Evolutionary conservation across 2,797 vertebrate genomes (phyloP).

Genomic region (Crotalus adamanteus): DNA sequence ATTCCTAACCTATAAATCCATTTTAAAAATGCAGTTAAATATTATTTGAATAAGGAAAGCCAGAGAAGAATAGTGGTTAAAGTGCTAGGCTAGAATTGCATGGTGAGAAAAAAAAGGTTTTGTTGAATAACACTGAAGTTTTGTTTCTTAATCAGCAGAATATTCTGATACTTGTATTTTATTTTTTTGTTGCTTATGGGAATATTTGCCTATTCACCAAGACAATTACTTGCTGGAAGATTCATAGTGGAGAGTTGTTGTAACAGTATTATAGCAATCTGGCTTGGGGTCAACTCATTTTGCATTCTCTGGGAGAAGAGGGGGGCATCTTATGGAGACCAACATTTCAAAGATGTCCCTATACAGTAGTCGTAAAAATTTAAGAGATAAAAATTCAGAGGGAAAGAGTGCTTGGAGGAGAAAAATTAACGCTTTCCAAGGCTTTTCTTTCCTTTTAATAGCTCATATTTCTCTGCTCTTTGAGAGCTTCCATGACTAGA

Average conservation of each 20-base stretch:
- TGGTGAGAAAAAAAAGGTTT: background rate
- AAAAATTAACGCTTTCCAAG: slow-evolving; percentile 24
- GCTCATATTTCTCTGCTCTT: slow-evolving; percentile 57
- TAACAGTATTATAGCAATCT: slow-evolving; percentile 53
- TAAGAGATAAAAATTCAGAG: background rate
- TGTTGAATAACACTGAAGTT: background rate
- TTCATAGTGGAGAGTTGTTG: slow-evolving; percentile 30
- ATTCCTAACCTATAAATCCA: background rate
- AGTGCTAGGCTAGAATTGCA: background rate
- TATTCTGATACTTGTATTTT: background rate
- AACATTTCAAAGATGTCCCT: background rate
- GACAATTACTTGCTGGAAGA: slow-evolving; percentile 62
- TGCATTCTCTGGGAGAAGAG: slow-evolving; percentile 23
- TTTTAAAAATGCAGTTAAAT: background rate
- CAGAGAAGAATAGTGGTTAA: background rate
- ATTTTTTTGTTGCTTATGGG: background rate
- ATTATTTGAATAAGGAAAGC: background rate
- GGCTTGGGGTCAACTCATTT: slow-evolving; percentile 54
- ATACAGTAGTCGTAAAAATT: background rate
- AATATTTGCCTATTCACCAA: background rate
- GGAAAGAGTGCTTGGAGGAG: slow-evolving; percentile 30
- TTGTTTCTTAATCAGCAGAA: background rate
- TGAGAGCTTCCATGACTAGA: slow-evolving; percentile 69
- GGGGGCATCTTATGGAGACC: background rate
- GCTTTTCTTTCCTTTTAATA: slow-evolving; percentile 26